phyloP scores from a whole-genome alignment of 1,140 invertebrate species.

The Mycetomoellerius zeteki region DNA sequence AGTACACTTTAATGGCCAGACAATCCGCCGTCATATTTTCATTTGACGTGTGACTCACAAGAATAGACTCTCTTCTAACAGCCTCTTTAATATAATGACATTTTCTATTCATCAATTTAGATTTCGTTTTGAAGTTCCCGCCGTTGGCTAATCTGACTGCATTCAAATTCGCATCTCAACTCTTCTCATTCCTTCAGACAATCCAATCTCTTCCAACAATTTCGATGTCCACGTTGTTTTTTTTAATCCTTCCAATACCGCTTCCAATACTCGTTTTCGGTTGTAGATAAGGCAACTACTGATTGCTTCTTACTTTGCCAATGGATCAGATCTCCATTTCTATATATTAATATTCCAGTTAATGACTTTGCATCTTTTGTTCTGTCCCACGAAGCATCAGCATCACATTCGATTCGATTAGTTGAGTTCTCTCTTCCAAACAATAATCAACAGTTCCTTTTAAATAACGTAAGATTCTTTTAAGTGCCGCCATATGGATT shows the following conservation, averaged over 20 bases:
- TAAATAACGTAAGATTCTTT: constrained; percentile 30
- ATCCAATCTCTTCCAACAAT: not conserved
- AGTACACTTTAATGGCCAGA: no score
- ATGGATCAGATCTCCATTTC: constrained; percentile 21
- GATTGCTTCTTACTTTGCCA: constrained; percentile 29
- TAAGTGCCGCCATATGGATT: constrained; percentile 13
- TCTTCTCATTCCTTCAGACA: not conserved
- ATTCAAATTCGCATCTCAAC: constrained; percentile 36
- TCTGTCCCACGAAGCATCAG: constrained; percentile 47
- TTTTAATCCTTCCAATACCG: not conserved
- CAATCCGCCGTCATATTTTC: not conserved
- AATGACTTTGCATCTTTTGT: constrained; percentile 31
- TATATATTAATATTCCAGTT: constrained; percentile 25
- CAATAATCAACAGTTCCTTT: constrained; percentile 22
- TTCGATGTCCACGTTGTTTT: not conserved
- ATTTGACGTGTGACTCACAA: not conserved
- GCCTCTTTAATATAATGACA: not conserved
- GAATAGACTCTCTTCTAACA: not conserved
- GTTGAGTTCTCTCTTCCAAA: not conserved
- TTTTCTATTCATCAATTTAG: constrained; percentile 32
- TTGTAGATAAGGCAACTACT: constrained; percentile 4
- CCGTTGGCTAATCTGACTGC: constrained; percentile 12
- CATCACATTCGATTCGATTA: not conserved
- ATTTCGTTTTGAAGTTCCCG: constrained; percentile 38
- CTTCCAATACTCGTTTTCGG: constrained; percentile 18